phyloP scores from a whole-genome alignment of 2,888 invertebrate genomes.

The Villa cingulata region DNA sequence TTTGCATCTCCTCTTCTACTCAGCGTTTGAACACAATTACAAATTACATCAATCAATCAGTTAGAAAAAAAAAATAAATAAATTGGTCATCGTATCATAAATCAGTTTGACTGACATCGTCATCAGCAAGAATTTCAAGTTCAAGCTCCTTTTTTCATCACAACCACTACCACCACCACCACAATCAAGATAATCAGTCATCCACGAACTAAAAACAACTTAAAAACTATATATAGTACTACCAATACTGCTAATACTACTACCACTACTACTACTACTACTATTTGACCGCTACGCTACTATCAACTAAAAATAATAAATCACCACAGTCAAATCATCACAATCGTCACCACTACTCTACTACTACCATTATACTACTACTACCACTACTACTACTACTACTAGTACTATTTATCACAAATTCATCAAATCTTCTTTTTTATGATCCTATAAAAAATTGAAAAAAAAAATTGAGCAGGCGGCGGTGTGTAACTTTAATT shows the following conservation, averaged over 20 bases:
- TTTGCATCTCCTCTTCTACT: background rate
- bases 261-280: background rate
- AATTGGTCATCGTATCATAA: background rate
- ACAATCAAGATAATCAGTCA: constrained; percentile 3
- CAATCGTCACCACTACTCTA: too few species aligned
- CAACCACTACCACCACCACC: constrained; percentile 1
- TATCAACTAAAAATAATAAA: background rate
- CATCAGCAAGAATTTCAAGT: background rate
- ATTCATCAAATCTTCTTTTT: too few species aligned
- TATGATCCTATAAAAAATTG: too few species aligned
- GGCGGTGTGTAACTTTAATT: too few species aligned
- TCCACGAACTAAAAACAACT: constrained; percentile 3
- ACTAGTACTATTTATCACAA: too few species aligned
- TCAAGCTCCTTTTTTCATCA: background rate
- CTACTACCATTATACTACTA: too few species aligned
- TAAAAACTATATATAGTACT: too few species aligned
- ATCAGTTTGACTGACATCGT: background rate
- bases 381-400: too few species aligned
- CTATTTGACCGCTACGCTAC: too few species aligned
- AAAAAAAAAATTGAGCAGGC: too few species aligned
- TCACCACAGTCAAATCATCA: background rate
- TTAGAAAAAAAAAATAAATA: too few species aligned
- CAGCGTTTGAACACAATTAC: background rate
- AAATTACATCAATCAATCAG: background rate
- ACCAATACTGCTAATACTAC: background rate